These are phyloP conservation scores for Drosophila nebulosa DNA, from an alignment of 1,140 invertebrate genomes.

Conservation along the genomic window DNA sequence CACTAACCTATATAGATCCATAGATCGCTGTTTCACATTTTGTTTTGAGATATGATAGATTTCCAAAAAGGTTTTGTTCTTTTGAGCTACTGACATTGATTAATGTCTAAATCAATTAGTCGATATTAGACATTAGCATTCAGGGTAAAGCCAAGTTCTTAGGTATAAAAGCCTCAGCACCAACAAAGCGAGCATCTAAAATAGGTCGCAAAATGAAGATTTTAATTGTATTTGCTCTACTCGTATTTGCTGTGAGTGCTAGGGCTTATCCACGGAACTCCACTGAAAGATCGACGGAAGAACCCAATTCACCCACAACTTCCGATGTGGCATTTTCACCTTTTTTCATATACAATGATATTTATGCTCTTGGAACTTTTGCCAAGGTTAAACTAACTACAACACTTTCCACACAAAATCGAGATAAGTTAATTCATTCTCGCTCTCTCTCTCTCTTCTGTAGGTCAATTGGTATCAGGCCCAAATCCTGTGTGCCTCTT, in stretches of 20 bases:
- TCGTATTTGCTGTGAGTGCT: not conserved
- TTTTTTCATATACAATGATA: conserved; percentile 7
- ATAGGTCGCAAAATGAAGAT: not conserved
- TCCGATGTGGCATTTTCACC: conserved; percentile 25
- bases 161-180: not conserved
- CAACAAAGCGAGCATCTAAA: not conserved
- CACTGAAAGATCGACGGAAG: not conserved
- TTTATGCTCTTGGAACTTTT: conserved; percentile 31
- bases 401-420: no score
- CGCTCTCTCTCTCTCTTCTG: not conserved
- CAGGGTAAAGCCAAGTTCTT: not conserved
- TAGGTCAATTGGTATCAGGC: conserved; percentile 46
- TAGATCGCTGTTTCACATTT: no score
- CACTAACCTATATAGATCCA: no score
- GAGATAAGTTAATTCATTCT: no score
- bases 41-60: no score
- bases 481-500: conserved; percentile 25
- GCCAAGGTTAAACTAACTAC: conserved; percentile 24
- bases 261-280: no score
- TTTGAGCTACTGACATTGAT: conserved; percentile 63
- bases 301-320: no score
- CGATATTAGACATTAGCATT: no score
- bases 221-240: not conserved
- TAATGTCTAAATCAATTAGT: conserved; percentile 36
- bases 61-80: no score